phyloP scores from a whole-genome alignment of 2,888 invertebrate genomes.

The Synanthedon andrenaeformis region DNA sequence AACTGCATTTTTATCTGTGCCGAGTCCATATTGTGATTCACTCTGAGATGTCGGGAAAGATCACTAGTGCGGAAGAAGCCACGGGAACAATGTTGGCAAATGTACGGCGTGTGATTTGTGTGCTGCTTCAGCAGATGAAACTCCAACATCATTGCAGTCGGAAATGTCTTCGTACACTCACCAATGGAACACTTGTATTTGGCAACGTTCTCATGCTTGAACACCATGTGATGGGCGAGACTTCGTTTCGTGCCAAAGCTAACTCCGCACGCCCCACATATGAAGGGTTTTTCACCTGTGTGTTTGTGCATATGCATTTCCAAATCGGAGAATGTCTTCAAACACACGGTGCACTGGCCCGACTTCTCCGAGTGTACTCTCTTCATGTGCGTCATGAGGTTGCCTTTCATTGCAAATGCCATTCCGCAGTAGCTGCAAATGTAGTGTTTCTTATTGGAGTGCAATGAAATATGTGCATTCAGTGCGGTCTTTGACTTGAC shows the following conservation, averaged over 20 bases:
- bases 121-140: constrained; percentile 59
- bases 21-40: constrained; percentile 37
- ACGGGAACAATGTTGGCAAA: constrained; percentile 52
- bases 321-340: constrained; percentile 66
- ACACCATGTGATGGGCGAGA: constrained; percentile 47
- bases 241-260: constrained; percentile 42
- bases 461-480: constrained; percentile 54
- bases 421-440: constrained; percentile 54
- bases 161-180: constrained; percentile 49
- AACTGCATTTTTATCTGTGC: constrained; percentile 16
- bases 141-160: constrained; percentile 52
- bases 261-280: constrained; percentile 44
- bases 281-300: constrained; percentile 63
- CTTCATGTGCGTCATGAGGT: constrained; percentile 63
- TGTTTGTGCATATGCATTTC: constrained; percentile 70
- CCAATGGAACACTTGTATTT: constrained; percentile 56
- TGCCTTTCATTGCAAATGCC: constrained; percentile 68
- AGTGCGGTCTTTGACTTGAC: constrained; percentile 64
- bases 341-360: constrained; percentile 62
- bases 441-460: constrained; percentile 49
- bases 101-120: constrained; percentile 50
- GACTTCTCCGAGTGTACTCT: constrained; percentile 70
- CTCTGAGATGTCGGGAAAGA: constrained; percentile 45
- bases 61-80: constrained; percentile 56
- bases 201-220: constrained; percentile 49